Conservation (phyloP, 2,797 vertebrate genomes). For the Phrynocephalus forsythii region DNA sequence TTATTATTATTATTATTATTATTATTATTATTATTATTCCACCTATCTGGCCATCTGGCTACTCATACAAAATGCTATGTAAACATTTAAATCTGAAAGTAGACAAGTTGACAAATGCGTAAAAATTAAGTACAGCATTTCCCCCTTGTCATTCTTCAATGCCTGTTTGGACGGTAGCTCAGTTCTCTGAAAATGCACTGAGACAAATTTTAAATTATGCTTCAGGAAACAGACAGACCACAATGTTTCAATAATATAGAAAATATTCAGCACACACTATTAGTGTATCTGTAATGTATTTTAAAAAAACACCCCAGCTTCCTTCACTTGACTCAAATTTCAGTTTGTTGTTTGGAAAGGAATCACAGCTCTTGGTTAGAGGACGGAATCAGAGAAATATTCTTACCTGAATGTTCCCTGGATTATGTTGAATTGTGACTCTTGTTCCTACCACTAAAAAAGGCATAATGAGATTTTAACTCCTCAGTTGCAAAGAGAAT, state of each 20-base stretch:
- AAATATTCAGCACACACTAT: slow-evolving; percentile 70
- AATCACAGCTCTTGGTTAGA: neutral
- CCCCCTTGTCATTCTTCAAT: slow-evolving; percentile 65
- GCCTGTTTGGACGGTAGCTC: slow-evolving; percentile 66
- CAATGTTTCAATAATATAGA: slow-evolving; percentile 66
- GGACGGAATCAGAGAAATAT: slow-evolving; percentile 20
- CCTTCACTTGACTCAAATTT: slow-evolving; percentile 59
- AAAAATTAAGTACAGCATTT: slow-evolving; percentile 51
- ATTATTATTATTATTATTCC: no score
- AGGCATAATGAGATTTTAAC: neutral
- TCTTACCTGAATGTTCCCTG: slow-evolving; percentile 9
- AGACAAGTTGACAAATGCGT: slow-evolving; percentile 50
- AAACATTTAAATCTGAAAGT: slow-evolving; percentile 35
- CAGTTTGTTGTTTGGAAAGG: slow-evolving; percentile 48
- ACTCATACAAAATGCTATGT: neutral
- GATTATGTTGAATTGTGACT: slow-evolving; percentile 10
- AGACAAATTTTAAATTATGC: slow-evolving; percentile 71
- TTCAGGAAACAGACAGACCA: slow-evolving; percentile 65
- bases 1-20: no score
- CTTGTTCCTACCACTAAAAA: slow-evolving; percentile 27
- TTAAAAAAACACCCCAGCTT: slow-evolving; percentile 59
- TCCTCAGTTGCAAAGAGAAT: neutral
- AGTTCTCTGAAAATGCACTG: slow-evolving; percentile 61
- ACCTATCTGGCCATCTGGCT: no score
- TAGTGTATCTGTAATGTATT: slow-evolving; percentile 57